Conservation (phyloP, 2,888 invertebrate species). For the Pimpla rufipes region DNA sequence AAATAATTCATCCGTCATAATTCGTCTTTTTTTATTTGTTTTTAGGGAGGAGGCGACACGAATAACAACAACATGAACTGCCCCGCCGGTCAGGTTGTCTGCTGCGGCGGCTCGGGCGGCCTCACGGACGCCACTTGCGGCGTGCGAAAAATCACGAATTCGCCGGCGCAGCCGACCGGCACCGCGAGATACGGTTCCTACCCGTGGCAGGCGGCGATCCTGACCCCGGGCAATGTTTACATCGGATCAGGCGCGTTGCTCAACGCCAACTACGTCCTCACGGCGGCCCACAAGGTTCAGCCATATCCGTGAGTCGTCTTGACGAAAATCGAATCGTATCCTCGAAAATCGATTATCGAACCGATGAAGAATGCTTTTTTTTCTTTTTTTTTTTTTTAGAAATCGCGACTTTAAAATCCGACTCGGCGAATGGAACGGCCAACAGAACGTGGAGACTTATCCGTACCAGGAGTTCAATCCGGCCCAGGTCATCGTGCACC, state of each 20-base stretch:
- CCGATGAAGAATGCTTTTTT: background rate
- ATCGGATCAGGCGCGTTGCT: conserved; percentile 83
- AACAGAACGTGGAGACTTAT: conserved; percentile 88
- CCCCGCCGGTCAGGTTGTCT: conserved; percentile 72
- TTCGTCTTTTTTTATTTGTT: conserved; percentile 26
- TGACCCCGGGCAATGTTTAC: conserved; percentile 72
- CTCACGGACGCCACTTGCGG: conserved; percentile 75
- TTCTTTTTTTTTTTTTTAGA: conserved; percentile 66
- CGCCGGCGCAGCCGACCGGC: conserved; percentile 71
- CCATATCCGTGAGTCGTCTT: conserved; percentile 78
- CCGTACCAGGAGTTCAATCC: conserved; percentile 89
- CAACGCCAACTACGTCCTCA: conserved; percentile 84
- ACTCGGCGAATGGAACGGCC: conserved; percentile 92
- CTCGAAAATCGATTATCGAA: no score
- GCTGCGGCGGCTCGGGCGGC: conserved; percentile 59
- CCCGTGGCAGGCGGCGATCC: conserved; percentile 81
- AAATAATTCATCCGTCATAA: background rate
- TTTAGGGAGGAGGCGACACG: conserved; percentile 4
- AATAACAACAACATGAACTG: conserved; percentile 61
- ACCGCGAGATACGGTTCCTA: conserved; percentile 80
- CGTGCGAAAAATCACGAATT: conserved; percentile 74
- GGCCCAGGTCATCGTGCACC: conserved; percentile 88
- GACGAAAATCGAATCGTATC: no score
- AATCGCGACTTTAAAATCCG: conserved; percentile 88
- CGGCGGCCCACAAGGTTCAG: conserved; percentile 86